phyloP scores from a whole-genome alignment of 2,797 vertebrate genomes.

The Craterocephalus amniculus region DNA sequence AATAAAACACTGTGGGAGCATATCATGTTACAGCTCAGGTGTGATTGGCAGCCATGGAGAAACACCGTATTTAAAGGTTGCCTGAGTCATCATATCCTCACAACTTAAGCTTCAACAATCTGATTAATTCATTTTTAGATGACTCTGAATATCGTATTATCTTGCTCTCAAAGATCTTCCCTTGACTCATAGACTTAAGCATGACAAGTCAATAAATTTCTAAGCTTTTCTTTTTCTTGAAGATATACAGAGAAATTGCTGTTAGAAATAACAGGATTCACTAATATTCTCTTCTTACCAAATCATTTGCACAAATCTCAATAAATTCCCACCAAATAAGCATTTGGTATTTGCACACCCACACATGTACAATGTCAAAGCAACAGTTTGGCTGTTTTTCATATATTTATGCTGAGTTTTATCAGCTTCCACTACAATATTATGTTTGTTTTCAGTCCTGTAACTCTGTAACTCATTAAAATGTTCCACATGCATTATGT shows the following conservation, averaged over 20 bases:
- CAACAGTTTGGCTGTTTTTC: background rate
- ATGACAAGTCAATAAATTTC: background rate
- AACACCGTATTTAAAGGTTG: background rate
- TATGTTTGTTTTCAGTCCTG: background rate
- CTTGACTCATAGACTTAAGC: background rate
- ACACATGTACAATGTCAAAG: background rate
- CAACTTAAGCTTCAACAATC: background rate
- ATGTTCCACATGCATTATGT: constrained; percentile 12
- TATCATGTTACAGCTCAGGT: background rate
- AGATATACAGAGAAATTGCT: background rate
- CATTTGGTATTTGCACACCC: too few relatives aligned
- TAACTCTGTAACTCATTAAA: constrained; percentile 24
- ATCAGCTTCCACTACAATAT: background rate
- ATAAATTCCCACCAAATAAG: background rate
- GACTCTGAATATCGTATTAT: background rate
- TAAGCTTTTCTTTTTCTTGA: background rate
- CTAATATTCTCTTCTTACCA: background rate
- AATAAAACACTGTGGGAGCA: background rate
- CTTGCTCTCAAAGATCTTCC: background rate
- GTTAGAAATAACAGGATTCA: background rate
- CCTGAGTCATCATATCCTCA: background rate
- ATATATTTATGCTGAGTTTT: background rate
- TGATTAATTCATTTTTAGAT: background rate
- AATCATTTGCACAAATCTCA: background rate
- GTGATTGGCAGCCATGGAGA: background rate